Conservation (phyloP, 2,888 invertebrate species). For the Lepetodrilus schrolli region DNA sequence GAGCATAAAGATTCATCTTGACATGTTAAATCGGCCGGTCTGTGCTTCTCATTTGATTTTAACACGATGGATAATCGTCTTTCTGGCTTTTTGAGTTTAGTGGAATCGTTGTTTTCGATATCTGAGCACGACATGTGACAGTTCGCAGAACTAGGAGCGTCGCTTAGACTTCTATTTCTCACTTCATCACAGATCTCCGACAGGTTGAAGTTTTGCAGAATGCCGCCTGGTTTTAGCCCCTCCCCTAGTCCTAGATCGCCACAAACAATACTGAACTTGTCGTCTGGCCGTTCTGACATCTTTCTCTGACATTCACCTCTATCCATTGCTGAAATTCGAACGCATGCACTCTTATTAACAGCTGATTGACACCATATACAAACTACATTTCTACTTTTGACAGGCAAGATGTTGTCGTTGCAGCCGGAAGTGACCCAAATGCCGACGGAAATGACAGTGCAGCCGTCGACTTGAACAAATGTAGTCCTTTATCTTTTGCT, state of each 20-base stretch:
- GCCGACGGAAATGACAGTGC: not conserved
- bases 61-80: not conserved
- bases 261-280: constrained; percentile 43
- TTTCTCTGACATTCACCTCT: constrained; percentile 1
- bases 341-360: too few species aligned
- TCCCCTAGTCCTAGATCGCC: constrained; percentile 64
- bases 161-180: not conserved
- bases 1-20: not conserved
- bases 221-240: constrained; percentile 53
- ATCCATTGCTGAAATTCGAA: not conserved
- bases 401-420: constrained; percentile 17
- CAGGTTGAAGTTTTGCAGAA: constrained; percentile 33
- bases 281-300: constrained; percentile 33
- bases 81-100: not conserved
- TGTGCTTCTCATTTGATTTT: constrained; percentile 9
- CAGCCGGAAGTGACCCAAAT: not conserved
- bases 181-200: not conserved
- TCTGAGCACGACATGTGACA: not conserved
- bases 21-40: not conserved
- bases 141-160: not conserved
- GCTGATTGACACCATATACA: not conserved
- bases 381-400: not conserved
- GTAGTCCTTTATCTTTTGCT: not conserved
- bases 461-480: not conserved
- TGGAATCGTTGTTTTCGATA: not conserved